A percentile compares a stretch with the other conserved stretches of the same genome.
Conservation (phyloP, 2,113 vertebrate genomes). For the Sarotherodon lohbergeri region DNA sequence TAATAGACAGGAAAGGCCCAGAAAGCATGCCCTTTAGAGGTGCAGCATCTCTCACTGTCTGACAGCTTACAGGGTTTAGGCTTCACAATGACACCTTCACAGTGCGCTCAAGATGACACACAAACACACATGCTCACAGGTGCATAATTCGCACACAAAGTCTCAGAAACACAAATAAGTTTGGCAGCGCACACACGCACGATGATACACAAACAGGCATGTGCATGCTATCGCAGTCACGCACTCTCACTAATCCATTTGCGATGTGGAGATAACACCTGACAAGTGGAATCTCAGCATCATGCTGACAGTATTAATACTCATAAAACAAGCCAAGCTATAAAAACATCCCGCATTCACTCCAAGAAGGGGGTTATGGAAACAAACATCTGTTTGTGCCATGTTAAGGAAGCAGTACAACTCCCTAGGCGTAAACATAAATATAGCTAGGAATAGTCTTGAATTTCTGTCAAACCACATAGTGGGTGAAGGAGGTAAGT, state of each 20-base stretch:
- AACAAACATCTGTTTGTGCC: constrained; percentile 57
- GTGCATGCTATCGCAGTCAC: neutral
- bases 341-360: constrained; percentile 48
- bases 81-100: constrained; percentile 68
- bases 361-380: constrained; percentile 23
- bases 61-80: constrained; percentile 67
- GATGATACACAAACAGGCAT: neutral
- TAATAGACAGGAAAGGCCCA: constrained; percentile 70
- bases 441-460: constrained; percentile 28
- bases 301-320: constrained; percentile 48
- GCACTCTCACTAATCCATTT: constrained; percentile 33
- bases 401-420: constrained; percentile 27
- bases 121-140: constrained; percentile 51
- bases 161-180: constrained; percentile 46
- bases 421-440: constrained; percentile 37
- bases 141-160: constrained; percentile 39
- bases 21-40: constrained; percentile 67
- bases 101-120: constrained; percentile 52
- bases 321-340: constrained; percentile 40
- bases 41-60: constrained; percentile 68
- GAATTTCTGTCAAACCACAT: constrained; percentile 21
- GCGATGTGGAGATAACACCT: constrained; percentile 36
- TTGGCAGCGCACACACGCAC: constrained; percentile 11
- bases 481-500: neutral
- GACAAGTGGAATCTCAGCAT: constrained; percentile 53